Evolutionary conservation across 2,888 invertebrate genomes (phyloP), one percentile per base, ranked within the genome.

Genomic region (Sericinus montela): DNA sequence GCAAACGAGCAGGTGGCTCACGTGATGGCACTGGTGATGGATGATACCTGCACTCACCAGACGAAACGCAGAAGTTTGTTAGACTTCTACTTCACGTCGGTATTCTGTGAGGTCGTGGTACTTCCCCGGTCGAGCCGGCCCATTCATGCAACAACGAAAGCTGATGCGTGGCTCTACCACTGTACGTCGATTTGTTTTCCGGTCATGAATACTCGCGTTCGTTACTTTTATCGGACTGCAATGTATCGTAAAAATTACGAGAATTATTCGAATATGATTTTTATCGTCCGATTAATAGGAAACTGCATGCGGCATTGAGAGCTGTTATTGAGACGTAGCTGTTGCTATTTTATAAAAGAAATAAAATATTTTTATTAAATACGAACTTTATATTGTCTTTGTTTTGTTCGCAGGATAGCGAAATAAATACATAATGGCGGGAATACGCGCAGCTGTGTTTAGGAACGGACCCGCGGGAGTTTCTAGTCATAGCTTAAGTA

Each of bases 401-500:
- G 62, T 51, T 51, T 59, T 63, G 75, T 81, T 63, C 65, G 57
- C 77, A 72, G 81, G 80, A 78, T 72, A 59, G 30, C 30, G 55
- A 60, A n/a, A 53, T 54, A 61, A 40, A 51, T 48, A 60, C 52
- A 57, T 67, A 58, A 86, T 87, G 87, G 78, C 78, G 62, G 68
- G 65, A 50, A 56, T 56, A 32, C 56, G 60, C 56, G 57, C 77
- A 74, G 71, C 67, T 69, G 69, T 70, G 52, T 58, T 53, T 58
- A 57, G 72, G 52, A 62, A 66, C 52, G 60, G 63, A 38, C 58
- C 45, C 57, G 59, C 65, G 55, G 56, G 61, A 57, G 56, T 57
- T 45, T 69, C 85, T 82, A 85, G 85, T 85, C 86, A 79, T 80
- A 82, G 78, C 48, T 62, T 82, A 77, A 79, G 72, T 67, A 69